These are phyloP conservation scores for Tonatia bakeri DNA, from an alignment of 2,113 vertebrate genomes.

Conservation along the genomic window DNA sequence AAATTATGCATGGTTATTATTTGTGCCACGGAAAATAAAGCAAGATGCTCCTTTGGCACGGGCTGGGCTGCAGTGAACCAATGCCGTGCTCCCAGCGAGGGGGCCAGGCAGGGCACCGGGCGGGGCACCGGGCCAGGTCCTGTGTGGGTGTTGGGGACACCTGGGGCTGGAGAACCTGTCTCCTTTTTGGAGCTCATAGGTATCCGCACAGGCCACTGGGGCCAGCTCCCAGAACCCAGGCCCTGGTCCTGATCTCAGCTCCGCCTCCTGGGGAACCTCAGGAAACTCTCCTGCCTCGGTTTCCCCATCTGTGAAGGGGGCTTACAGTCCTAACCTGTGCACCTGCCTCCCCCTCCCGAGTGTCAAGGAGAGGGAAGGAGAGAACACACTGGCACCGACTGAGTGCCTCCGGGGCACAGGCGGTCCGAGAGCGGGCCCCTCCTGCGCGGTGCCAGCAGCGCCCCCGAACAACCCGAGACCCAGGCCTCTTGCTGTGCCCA, in stretches of 20 bases:
- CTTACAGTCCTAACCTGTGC: not conserved
- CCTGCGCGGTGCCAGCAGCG: fast-evolving
- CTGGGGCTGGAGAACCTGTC: not conserved
- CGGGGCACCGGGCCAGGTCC: not conserved
- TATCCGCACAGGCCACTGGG: not conserved
- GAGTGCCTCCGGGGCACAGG: not conserved
- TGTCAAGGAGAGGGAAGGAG: not conserved
- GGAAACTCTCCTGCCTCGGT: not conserved
- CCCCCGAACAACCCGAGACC: too few relatives aligned
- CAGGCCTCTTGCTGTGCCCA: fast-evolving
- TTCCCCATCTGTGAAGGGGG: not conserved
- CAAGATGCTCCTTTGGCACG: not conserved
- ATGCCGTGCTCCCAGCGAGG: fast-evolving
- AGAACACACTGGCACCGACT: not conserved
- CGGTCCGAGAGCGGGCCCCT: not conserved
- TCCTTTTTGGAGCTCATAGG: not conserved
- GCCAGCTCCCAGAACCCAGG: not conserved
- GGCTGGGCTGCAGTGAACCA: not conserved
- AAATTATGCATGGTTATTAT: not conserved
- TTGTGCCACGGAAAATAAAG: not conserved
- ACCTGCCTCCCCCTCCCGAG: not conserved
- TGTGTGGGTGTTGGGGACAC: fast-evolving
- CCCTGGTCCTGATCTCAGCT: not conserved
- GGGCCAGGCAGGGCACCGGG: not conserved
- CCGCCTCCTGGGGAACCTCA: not conserved